These are phyloP conservation scores for Dolichallabes microphthalmus DNA, from an alignment of 2,113 vertebrate species.

Conservation along the genomic window DNA sequence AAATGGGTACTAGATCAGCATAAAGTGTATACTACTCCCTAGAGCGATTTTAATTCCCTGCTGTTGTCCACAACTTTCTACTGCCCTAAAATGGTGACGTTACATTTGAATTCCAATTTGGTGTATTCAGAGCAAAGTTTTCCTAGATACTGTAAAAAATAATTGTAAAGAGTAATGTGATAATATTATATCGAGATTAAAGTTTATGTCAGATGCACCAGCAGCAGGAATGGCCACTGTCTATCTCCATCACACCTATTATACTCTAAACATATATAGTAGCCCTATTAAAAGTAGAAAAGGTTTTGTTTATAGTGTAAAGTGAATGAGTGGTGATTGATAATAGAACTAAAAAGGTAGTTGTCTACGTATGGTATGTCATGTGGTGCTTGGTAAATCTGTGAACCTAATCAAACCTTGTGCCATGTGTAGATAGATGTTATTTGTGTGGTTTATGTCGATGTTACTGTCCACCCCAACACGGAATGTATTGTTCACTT, in stretches of 20 bases:
- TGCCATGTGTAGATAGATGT: constrained; percentile 57
- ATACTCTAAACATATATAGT: constrained; percentile 48
- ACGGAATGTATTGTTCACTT: constrained; percentile 54
- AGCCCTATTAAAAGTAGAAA: constrained; percentile 49
- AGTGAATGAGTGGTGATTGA: constrained; percentile 51
- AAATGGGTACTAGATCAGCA: background rate
- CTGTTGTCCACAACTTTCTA: background rate
- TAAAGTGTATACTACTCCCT: background rate
- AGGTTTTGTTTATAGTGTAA: constrained; percentile 53
- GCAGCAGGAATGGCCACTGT: constrained; percentile 59
- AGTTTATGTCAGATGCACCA: constrained; percentile 62
- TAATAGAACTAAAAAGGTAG: constrained; percentile 52
- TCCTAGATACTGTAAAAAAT: background rate
- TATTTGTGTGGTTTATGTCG: constrained; percentile 53
- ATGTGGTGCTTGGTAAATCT: constrained; percentile 53
- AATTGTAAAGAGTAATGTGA: constrained; percentile 5
- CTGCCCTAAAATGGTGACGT: background rate
- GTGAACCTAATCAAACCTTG: constrained; percentile 49
- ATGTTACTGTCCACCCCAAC: constrained; percentile 53
- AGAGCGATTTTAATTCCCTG: constrained; percentile 3
- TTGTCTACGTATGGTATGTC: constrained; percentile 48
- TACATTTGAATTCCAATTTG: background rate
- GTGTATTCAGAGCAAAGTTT: background rate
- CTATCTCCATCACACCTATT: constrained; percentile 42
- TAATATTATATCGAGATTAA: constrained; percentile 32